Conservation (phyloP, 2,888 invertebrate species). For the Polyploca ridens region DNA sequence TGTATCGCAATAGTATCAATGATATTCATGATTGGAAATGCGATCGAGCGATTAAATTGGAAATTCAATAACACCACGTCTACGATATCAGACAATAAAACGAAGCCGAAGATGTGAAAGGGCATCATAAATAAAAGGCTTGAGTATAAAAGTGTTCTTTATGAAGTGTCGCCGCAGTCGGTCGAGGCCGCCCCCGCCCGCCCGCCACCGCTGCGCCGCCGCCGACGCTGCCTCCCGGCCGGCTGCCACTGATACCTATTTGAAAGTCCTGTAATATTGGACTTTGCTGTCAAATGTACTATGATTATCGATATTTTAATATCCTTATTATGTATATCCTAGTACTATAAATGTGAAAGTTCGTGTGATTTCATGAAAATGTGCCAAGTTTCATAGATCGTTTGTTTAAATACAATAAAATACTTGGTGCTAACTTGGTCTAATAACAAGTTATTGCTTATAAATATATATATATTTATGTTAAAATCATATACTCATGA, state of each 20-base stretch:
- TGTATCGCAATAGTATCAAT: neutral
- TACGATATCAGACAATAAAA: constrained; percentile 68
- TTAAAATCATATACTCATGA: too few relatives aligned
- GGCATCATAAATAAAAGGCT: constrained; percentile 81
- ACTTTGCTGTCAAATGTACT: constrained; percentile 47
- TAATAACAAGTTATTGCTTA: too few relatives aligned
- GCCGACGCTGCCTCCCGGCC: constrained; percentile 42
- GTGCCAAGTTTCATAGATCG: too few relatives aligned
- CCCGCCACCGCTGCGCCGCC: constrained; percentile 26
- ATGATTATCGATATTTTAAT: constrained; percentile 58
- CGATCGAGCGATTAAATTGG: constrained; percentile 46
- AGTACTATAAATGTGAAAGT: too few relatives aligned
- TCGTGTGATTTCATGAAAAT: too few relatives aligned
- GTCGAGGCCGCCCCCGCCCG: constrained; percentile 42
- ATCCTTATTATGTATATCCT: neutral
- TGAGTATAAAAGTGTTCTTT: constrained; percentile 82
- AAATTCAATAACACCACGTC: constrained; percentile 62
- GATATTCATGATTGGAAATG: constrained; percentile 13
- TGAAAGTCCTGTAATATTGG: constrained; percentile 80
- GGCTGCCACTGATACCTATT: constrained; percentile 78
- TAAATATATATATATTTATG: too few relatives aligned
- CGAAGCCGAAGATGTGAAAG: constrained; percentile 73
- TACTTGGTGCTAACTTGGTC: too few relatives aligned
- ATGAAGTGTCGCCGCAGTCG: constrained; percentile 79
- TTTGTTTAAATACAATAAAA: too few relatives aligned